A percentile compares a stretch with the other conserved stretches of the same genome.
Evolutionary conservation across 1,140 invertebrate genomes (phyloP).

Genomic region (Diabrotica undecimpunctata): DNA sequence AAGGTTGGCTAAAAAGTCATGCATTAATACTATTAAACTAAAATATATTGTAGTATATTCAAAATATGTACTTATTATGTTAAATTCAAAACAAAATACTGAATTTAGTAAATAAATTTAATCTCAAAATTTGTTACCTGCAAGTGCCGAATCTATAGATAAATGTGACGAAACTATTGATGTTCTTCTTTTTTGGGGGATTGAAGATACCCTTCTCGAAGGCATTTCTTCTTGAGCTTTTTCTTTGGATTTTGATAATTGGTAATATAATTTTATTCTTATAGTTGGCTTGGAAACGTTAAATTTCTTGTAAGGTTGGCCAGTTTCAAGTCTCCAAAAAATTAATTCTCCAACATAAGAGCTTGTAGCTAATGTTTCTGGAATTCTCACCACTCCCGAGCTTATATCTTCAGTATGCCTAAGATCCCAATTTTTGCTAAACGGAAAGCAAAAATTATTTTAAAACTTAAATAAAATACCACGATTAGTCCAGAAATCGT

Average conservation of each 20-base stretch:
- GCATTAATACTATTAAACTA: no score
- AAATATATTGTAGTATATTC: no score
- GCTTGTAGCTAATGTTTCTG: constrained; percentile 64
- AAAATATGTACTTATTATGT: no score
- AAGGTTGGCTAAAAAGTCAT: no score
- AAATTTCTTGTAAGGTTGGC: constrained; percentile 43
- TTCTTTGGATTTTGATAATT: constrained; percentile 25
- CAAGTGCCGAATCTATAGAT: not conserved
- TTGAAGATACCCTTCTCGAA: not conserved
- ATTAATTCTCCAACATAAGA: constrained; percentile 72
- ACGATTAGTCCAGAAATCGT: no score
- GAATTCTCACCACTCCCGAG: constrained; percentile 56
- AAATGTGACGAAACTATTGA: not conserved
- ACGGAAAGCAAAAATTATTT: constrained; percentile 5
- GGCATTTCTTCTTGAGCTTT: constrained; percentile 13
- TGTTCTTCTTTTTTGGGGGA: not conserved
- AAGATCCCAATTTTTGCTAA: constrained; percentile 50
- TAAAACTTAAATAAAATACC: not conserved
- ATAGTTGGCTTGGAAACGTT: constrained; percentile 40
- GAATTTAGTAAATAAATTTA: no score
- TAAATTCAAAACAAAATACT: no score
- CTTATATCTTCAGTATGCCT: constrained; percentile 72
- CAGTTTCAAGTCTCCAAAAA: constrained; percentile 58
- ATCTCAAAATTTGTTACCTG: not conserved
- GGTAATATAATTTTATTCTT: constrained; percentile 43